Base-by-base conservation (phyloP, 2,113 vertebrate species). In the Ornithorhynchus anatinus region DNA sequence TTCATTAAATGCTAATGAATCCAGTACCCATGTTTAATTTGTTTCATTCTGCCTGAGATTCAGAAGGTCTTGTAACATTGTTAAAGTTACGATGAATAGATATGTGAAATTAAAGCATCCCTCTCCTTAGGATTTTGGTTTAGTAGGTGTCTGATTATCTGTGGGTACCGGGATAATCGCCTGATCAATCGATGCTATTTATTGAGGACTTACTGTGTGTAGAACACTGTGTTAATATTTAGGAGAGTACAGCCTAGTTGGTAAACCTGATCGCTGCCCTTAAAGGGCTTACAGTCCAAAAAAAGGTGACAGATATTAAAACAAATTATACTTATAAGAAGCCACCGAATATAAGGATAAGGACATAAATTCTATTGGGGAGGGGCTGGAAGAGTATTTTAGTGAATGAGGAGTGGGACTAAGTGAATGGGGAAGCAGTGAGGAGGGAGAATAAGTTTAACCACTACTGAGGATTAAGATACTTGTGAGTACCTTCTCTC, bases 1-100 rank as follows among this genome's bases (percentile, higher is more conserved):
- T 92, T 92, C 86, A 92, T 92, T 91, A 91, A 87, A 91, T 91
- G 86, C 81, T 91, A 92, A 92, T 90, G 80, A 90, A 87, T 67
- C 68, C 80, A 84, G 81, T 71, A 89, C 79, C 79, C 75, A 59
- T 56, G 64, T 88, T 91, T 87, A 85, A 81, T 90, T 91, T 90
- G 86, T 89, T 88, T 88, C 83, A 82, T 62, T 87, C 64, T 82
- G 45, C 84, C 84, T 82, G 78, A 86, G 73, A 80, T 84, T 86
- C 77, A 70, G 89, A 88, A 88, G 80, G 79, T 88, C 88, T 89
- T 84, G 76, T 84, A 87, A 71, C 61, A 73, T 29, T 69, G 64
- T 80, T 81, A 79, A 82, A 86, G 66, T 67, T 82, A 64, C 40
- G 79, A 80, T 77, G 86, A 88, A 86, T 63, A 84, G 72, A 72